These are phyloP conservation scores for Kradibia gibbosae DNA, from an alignment of 1,140 invertebrate genomes.

Conservation along the genomic window DNA sequence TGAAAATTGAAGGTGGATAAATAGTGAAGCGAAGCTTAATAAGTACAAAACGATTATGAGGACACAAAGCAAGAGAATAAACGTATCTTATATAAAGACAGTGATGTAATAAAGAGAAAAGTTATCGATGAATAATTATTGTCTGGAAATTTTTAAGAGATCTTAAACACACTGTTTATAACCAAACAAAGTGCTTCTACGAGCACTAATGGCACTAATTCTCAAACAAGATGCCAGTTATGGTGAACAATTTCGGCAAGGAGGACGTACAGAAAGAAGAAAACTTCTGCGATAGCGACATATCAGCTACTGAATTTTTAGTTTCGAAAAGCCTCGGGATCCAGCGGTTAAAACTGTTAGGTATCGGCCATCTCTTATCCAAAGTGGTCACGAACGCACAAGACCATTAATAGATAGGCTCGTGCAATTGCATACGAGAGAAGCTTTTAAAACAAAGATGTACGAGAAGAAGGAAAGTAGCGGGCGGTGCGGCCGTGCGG, in stretches of 20 bases:
- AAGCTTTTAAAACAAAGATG: no score
- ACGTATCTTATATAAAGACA: neutral
- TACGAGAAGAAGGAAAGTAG: neutral
- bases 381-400: no score
- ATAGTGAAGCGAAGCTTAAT: neutral
- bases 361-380: no score
- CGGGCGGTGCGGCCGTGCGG: neutral
- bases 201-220: conserved; percentile 32
- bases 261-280: neutral
- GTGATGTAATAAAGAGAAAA: no score
- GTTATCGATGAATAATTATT: no score
- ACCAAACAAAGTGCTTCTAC: conserved; percentile 67
- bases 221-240: neutral
- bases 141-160: conserved; percentile 30
- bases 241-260: neutral
- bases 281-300: neutral
- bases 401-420: no score
- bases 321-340: neutral
- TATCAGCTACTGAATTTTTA: neutral
- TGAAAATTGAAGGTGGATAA: conserved; percentile 1
- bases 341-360: no score
- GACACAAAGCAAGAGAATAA: neutral
- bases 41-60: neutral
- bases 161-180: conserved; percentile 67
- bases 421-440: no score